Evolutionary conservation across 2,888 invertebrate species (phyloP).

Genomic region (Leptarthrus brevirostris): DNA sequence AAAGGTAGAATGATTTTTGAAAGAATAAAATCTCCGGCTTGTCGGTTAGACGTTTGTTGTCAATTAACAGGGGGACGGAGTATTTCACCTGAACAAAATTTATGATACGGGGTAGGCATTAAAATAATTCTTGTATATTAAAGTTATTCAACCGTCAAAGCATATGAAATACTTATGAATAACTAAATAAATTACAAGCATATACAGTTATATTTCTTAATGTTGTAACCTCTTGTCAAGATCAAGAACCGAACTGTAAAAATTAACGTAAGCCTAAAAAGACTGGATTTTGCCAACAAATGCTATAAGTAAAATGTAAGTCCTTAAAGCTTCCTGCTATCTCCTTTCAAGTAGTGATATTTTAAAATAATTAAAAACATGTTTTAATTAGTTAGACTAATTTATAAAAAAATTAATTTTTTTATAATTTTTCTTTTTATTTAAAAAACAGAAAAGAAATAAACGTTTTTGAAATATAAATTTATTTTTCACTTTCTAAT

Average conservation of each 20-base stretch:
- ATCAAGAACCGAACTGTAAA: neutral
- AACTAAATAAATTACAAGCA: too few relatives aligned
- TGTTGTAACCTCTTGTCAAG: too few relatives aligned
- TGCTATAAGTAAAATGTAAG: neutral
- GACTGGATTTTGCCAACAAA: conserved; percentile 2
- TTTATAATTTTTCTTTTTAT: conserved; percentile 38
- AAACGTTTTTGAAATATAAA: conserved; percentile 6
- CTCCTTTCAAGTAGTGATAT: conserved; percentile 35
- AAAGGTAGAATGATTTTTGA: too few relatives aligned
- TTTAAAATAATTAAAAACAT: conserved; percentile 25
- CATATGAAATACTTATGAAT: too few relatives aligned
- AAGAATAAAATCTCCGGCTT: too few relatives aligned
- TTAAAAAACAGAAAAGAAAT: conserved; percentile 10
- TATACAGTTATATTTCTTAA: too few relatives aligned
- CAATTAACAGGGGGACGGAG: too few relatives aligned
- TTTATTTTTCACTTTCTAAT: conserved; percentile 8
- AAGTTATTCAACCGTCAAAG: too few relatives aligned
- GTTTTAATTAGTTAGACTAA: conserved; percentile 42
- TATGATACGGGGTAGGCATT: too few relatives aligned
- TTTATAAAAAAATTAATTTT: conserved; percentile 34
- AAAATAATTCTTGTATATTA: too few relatives aligned
- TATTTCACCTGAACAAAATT: too few relatives aligned
- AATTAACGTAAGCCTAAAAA: neutral
- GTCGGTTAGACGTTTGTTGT: too few relatives aligned
- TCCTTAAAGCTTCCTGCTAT: conserved; percentile 14